A percentile compares a stretch with the other conserved stretches of the same genome.
These are phyloP conservation scores for Apostichopus californicus DNA, from an alignment of 35 echinoderm and acorn worm genomes.

Conservation along the genomic window DNA sequence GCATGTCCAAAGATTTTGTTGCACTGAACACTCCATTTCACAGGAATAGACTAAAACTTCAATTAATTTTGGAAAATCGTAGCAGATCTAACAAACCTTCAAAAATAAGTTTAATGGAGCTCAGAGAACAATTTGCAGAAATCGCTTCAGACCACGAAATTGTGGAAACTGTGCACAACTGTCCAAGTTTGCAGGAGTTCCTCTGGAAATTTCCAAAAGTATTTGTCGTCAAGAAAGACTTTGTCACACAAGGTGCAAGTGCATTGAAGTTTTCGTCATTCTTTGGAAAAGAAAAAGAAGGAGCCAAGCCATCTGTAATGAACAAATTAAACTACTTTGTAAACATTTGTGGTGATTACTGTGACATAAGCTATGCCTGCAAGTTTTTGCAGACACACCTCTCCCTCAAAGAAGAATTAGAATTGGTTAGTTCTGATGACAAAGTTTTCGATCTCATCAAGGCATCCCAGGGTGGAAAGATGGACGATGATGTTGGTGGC, in stretches of 20 bases:
- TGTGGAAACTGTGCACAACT: neutral
- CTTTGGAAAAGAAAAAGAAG: slow-evolving; percentile 18
- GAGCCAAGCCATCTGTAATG: neutral
- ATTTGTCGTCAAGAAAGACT: neutral
- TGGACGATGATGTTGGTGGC: neutral
- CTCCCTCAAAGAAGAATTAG: neutral
- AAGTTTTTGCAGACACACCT: slow-evolving; percentile 25
- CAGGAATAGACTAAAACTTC: slow-evolving; percentile 17
- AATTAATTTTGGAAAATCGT: slow-evolving; percentile 8
- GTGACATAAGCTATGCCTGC: neutral
- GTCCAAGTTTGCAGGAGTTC: neutral
- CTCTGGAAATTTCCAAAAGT: slow-evolving; percentile 12
- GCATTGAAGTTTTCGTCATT: slow-evolving; percentile 21
- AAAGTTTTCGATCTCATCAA: neutral
- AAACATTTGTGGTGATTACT: slow-evolving; percentile 8
- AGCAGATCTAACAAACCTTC: neutral
- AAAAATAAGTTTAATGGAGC: neutral
- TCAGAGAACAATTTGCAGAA: slow-evolving; percentile 42
- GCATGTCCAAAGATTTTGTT: slow-evolving; percentile 36
- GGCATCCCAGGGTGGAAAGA: neutral
- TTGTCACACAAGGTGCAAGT: neutral
- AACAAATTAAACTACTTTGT: neutral
- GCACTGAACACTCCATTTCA: slow-evolving; percentile 19
- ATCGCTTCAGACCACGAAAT: slow-evolving; percentile 7
- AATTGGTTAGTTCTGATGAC: neutral